phyloP scores from a whole-genome alignment of 2,888 invertebrate genomes.

The Clitarchus hookeri region DNA sequence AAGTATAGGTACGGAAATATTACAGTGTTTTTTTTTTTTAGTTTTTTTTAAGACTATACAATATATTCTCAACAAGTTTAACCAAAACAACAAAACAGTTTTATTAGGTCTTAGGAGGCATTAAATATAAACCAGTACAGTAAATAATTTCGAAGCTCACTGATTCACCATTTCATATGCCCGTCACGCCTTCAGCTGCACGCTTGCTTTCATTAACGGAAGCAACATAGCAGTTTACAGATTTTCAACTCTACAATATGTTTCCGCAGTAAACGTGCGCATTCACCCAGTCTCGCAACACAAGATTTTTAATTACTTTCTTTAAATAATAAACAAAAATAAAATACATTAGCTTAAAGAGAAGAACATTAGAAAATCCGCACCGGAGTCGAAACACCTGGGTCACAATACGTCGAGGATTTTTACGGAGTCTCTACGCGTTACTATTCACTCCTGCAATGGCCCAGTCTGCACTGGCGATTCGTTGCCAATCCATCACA shows the following conservation, averaged over 20 bases:
- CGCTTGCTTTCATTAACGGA: not conserved
- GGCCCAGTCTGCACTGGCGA: slow-evolving; percentile 11
- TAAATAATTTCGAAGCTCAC: not conserved
- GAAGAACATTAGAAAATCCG: not conserved
- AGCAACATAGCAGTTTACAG: not conserved
- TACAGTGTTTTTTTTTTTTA: not conserved
- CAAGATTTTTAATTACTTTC: slow-evolving; percentile 5
- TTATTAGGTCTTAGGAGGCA: not conserved
- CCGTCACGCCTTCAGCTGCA: not conserved
- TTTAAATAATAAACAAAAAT: not conserved
- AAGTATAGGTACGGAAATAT: slow-evolving; percentile 34
- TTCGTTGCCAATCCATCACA: not conserved
- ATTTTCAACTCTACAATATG: not conserved
- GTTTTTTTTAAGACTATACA: slow-evolving; percentile 15
- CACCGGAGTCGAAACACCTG: slow-evolving; percentile 7
- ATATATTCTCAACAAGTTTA: slow-evolving; percentile 24
- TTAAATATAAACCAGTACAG: not conserved
- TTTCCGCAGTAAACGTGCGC: not conserved
- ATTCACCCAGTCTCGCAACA: slow-evolving; percentile 10
- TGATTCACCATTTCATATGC: not conserved
- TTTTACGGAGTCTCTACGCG: not conserved
- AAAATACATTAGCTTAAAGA: not conserved
- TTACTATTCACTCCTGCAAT: not conserved
- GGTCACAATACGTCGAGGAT: not conserved
- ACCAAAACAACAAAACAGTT: slow-evolving; percentile 25